phyloP scores from a whole-genome alignment of 1,140 invertebrate genomes.

The Meloidogyne floridensis region DNA sequence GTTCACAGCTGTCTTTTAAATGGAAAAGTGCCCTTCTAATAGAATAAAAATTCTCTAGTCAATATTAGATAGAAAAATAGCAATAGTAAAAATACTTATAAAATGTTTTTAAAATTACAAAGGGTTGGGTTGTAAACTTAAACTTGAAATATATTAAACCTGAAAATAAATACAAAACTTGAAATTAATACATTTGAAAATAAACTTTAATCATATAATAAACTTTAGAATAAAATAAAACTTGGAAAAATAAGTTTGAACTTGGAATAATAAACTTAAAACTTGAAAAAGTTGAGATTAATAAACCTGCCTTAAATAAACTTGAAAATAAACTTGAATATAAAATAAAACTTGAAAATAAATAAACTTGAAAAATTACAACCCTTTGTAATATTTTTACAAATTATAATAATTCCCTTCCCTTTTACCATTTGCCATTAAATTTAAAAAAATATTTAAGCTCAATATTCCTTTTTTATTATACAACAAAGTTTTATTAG shows the following conservation, averaged over 20 bases:
- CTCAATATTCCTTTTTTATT: conserved; percentile 20
- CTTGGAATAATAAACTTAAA: not conserved
- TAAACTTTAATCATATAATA: too few relatives aligned
- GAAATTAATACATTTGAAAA: not conserved
- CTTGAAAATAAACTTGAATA: too few relatives aligned
- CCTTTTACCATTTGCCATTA: conserved; percentile 3
- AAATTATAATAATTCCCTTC: not conserved
- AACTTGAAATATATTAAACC: not conserved
- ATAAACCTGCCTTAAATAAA: too few relatives aligned
- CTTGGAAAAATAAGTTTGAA: not conserved
- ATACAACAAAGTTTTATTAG: not conserved
- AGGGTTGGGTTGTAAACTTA: not conserved
- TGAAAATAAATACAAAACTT: not conserved
- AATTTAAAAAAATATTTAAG: not conserved
- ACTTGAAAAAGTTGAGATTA: too few relatives aligned
- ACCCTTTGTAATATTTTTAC: not conserved
- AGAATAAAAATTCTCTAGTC: not conserved
- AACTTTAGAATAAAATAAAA: too few relatives aligned
- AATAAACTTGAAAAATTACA: not conserved
- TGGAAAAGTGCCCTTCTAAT: not conserved
- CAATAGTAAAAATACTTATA: too few relatives aligned
- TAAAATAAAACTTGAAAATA: too few relatives aligned
- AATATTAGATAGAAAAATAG: not conserved
- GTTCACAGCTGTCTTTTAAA: not conserved
- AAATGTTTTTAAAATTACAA: too few relatives aligned